Evolutionary conservation across 2,113 vertebrate species (phyloP).

Genomic region (Elephantulus edwardii): DNA sequence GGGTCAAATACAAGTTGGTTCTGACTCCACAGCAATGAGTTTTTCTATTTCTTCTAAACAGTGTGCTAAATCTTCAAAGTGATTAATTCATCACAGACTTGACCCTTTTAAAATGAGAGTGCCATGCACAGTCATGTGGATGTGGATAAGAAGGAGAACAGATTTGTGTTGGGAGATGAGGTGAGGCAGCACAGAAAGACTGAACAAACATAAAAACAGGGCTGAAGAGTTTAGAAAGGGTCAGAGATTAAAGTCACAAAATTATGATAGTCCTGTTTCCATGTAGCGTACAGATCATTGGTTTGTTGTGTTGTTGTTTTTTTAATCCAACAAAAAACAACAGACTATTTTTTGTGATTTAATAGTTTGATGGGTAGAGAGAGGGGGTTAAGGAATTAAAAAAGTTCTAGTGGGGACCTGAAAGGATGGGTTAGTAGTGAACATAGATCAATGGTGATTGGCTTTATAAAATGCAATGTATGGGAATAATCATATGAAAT

Average conservation of each 20-base stretch:
- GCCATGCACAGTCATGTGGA: not conserved
- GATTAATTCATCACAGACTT: not conserved
- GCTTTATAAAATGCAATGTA: no score
- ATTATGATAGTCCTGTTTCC: no score
- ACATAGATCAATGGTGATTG: no score
- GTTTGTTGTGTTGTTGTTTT: not conserved
- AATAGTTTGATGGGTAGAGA: no score
- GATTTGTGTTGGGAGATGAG: not conserved
- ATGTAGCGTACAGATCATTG: not conserved
- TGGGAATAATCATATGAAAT: no score
- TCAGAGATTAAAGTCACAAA: not conserved
- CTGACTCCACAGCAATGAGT: no score
- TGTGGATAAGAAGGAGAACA: not conserved
- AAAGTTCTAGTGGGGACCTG: no score
- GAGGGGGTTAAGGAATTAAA: no score
- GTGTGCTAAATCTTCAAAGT: not conserved
- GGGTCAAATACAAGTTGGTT: no score
- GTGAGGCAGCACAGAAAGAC: not conserved
- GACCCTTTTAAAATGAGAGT: not conserved
- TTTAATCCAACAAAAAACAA: not conserved
- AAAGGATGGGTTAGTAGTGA: no score
- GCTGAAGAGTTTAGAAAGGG: not conserved
- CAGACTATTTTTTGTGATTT: no score
- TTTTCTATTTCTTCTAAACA: not conserved
- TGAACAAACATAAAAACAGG: not conserved